phyloP scores from a whole-genome alignment of 2,888 invertebrate genomes.

The Petrolisthes cinctipes region DNA sequence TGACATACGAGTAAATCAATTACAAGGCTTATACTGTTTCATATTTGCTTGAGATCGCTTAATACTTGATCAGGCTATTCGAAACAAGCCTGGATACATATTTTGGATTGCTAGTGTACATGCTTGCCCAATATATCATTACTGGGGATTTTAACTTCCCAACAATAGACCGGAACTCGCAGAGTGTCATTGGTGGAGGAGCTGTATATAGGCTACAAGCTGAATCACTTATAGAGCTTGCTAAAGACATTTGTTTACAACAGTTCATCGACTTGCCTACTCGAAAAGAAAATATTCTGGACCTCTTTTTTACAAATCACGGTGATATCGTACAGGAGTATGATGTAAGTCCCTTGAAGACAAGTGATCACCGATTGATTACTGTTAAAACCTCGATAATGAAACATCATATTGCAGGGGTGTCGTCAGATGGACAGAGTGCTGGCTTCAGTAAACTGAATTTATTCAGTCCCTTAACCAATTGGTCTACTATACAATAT shows the following conservation, averaged over 20 bases:
- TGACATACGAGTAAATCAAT: no score
- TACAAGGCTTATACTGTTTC: no score
- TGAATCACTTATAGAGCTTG: slow-evolving; percentile 17
- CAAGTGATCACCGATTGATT: not conserved
- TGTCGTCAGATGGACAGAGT: not conserved
- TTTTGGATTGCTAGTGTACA: not conserved
- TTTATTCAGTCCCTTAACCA: slow-evolving; percentile 3
- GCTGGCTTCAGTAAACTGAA: slow-evolving; percentile 6
- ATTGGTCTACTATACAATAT: slow-evolving; percentile 1
- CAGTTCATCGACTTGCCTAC: not conserved
- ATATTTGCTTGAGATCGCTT: no score
- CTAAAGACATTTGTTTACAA: not conserved
- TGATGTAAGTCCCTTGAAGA: slow-evolving; percentile 7
- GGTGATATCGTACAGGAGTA: slow-evolving; percentile 23
- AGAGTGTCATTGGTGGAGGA: slow-evolving; percentile 5
- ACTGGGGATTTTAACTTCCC: slow-evolving; percentile 10
- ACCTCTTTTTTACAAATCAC: slow-evolving; percentile 19
- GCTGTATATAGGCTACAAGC: slow-evolving; percentile 11
- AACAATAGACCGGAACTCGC: not conserved
- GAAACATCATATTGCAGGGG: slow-evolving; percentile 3
- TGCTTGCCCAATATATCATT: not conserved
- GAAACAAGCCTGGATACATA: no score
- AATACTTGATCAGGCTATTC: no score
- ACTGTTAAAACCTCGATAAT: slow-evolving; percentile 15
- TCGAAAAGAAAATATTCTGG: not conserved